A percentile compares a stretch with the other conserved stretches of the same genome.
These are phyloP conservation scores for Cololabis saira DNA, from an alignment of 2,113 vertebrate genomes.

Conservation along the genomic window DNA sequence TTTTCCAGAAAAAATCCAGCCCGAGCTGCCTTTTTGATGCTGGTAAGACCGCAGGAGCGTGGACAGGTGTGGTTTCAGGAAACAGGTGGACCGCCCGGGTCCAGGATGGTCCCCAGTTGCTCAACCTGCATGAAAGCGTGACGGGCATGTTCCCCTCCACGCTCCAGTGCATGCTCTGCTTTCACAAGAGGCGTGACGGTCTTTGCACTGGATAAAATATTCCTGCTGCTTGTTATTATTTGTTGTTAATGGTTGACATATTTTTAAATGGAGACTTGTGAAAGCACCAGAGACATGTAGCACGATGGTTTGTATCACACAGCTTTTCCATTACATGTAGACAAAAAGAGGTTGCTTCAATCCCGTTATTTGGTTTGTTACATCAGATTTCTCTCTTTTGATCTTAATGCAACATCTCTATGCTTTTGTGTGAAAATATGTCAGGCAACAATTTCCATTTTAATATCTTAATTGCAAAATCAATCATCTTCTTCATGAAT, in stretches of 20 bases:
- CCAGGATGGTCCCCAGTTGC: constrained; percentile 40
- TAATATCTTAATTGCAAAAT: constrained; percentile 20
- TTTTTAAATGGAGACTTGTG: constrained; percentile 61
- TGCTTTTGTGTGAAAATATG: background rate
- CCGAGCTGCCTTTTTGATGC: background rate
- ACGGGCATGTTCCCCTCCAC: constrained; percentile 51
- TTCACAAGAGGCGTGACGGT: constrained; percentile 71
- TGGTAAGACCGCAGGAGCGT: background rate
- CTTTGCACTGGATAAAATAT: constrained; percentile 69
- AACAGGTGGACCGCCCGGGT: constrained; percentile 2
- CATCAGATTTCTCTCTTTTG: background rate
- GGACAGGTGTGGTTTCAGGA: background rate
- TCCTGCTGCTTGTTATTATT: constrained; percentile 80
- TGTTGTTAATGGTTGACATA: constrained; percentile 82
- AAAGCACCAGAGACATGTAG: constrained; percentile 40
- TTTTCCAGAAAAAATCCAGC: background rate
- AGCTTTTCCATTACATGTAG: background rate
- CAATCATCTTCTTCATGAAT: constrained; percentile 9
- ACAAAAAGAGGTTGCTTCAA: too few species aligned
- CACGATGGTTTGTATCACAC: background rate
- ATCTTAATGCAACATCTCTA: background rate
- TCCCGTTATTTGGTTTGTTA: background rate
- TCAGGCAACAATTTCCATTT: constrained; percentile 9
- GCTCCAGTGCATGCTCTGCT: constrained; percentile 65
- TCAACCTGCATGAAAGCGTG: constrained; percentile 55